A percentile compares a stretch with the other conserved stretches of the same genome.
These are phyloP conservation scores for Globodera ellingtonae DNA, from an alignment of 1,140 invertebrate species.

Conservation along the genomic window DNA sequence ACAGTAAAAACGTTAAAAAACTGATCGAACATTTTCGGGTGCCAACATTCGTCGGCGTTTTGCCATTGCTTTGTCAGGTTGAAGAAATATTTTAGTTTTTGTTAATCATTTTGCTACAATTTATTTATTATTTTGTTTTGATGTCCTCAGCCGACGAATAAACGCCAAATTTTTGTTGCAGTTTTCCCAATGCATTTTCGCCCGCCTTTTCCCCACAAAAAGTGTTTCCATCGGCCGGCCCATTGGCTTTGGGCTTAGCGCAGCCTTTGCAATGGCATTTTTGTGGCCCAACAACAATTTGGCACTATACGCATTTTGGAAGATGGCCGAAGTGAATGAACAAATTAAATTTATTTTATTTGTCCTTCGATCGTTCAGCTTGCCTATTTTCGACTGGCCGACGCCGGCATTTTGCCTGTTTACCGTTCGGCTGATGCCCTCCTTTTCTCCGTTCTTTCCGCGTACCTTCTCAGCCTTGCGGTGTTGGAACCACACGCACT, in stretches of 20 bases:
- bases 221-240: neutral
- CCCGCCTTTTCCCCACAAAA: neutral
- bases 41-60: constrained; percentile 48
- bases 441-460: constrained; percentile 53
- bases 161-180: neutral
- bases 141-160: too few species aligned
- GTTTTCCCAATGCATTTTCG: constrained; percentile 16
- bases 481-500: constrained; percentile 60
- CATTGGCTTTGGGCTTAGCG: constrained; percentile 28
- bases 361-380: constrained; percentile 43
- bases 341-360: constrained; percentile 6
- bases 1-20: constrained; percentile 2
- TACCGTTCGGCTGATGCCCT: constrained; percentile 55
- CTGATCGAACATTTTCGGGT: constrained; percentile 37
- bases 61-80: constrained; percentile 58
- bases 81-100: neutral
- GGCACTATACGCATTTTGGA: constrained; percentile 62
- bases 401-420: constrained; percentile 47
- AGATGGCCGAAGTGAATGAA: constrained; percentile 56
- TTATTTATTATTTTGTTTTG: too few species aligned
- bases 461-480: constrained; percentile 55
- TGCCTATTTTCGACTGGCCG: constrained; percentile 50
- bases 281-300: constrained; percentile 54
- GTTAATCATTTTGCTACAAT: neutral
- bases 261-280: constrained; percentile 39